These are phyloP conservation scores for Cantharis rufa DNA, from an alignment of 2,888 invertebrate species.

Conservation along the genomic window DNA sequence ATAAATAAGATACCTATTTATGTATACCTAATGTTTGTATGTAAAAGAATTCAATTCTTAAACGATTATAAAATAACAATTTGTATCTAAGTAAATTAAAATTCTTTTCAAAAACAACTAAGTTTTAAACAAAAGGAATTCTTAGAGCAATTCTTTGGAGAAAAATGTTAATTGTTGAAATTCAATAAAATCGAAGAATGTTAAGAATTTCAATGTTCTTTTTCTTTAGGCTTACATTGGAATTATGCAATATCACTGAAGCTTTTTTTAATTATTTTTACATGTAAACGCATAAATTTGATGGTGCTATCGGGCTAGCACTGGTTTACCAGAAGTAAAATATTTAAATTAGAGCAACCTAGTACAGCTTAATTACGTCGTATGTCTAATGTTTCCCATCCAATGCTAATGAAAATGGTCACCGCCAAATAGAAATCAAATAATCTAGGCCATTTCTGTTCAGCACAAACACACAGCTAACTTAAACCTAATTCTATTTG, in stretches of 20 bases:
- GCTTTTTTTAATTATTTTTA: background rate
- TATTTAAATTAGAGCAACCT: background rate
- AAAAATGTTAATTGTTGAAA: slow-evolving; percentile 30
- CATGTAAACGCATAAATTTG: background rate
- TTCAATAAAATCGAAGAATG: slow-evolving; percentile 30
- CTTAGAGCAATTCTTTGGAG: slow-evolving; percentile 14
- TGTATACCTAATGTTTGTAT: background rate
- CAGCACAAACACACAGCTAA: background rate
- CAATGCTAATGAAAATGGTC: background rate
- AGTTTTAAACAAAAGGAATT: slow-evolving; percentile 23
- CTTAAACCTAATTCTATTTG: background rate
- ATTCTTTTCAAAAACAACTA: slow-evolving; percentile 22
- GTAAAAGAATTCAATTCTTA: background rate
- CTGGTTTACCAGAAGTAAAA: background rate
- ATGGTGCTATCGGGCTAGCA: background rate
- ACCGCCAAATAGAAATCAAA: background rate
- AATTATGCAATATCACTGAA: background rate
- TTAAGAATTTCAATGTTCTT: slow-evolving; percentile 21
- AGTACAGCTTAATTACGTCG: background rate
- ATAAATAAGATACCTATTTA: background rate
- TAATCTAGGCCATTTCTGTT: background rate
- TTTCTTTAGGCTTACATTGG: background rate
- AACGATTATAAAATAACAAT: slow-evolving; percentile 4
- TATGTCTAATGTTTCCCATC: background rate
- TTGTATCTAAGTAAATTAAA: slow-evolving; percentile 20